Evolutionary conservation across 2,113 vertebrate species (phyloP).

Genomic region (Mormoops blainvillei): DNA sequence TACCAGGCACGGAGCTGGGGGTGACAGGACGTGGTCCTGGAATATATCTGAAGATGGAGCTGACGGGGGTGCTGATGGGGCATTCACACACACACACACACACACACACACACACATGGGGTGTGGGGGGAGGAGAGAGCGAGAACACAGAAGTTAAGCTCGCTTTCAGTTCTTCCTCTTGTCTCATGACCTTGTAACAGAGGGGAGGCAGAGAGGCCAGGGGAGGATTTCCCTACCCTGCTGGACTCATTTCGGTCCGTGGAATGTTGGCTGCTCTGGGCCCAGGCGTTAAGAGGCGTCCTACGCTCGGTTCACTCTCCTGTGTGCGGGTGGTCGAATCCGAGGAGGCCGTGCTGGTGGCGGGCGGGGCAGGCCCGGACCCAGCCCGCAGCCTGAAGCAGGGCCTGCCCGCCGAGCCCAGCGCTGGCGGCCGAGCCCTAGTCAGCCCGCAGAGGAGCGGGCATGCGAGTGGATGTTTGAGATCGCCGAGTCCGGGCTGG

Average conservation of each 20-base stretch:
- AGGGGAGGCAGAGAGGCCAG: background rate
- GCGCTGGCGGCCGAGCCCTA: rapidly evolving
- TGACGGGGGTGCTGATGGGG: background rate
- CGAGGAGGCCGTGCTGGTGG: background rate
- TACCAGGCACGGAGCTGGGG: too few relatives aligned
- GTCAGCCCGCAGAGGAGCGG: background rate
- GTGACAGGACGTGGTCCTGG: background rate
- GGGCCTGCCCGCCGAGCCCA: background rate
- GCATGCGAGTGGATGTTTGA: rapidly evolving
- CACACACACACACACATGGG: background rate
- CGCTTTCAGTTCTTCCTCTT: background rate
- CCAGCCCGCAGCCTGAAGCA: background rate
- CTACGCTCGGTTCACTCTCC: background rate
- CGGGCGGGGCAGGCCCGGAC: rapidly evolving
- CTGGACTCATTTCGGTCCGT: background rate
- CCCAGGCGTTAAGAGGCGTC: background rate
- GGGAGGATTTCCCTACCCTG: background rate
- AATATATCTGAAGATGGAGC: background rate
- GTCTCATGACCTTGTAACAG: background rate
- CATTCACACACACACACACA: too few relatives aligned
- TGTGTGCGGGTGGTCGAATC: too few relatives aligned
- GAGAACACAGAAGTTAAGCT: background rate
- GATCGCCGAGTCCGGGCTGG: background rate
- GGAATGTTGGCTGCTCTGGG: background rate
- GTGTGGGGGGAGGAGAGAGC: too few relatives aligned